Percentiles rank a stretch among this genome's conserved stretches.
Conservation (phyloP, 2,888 invertebrate genomes). For the Agonopterix subpropinquella region DNA sequence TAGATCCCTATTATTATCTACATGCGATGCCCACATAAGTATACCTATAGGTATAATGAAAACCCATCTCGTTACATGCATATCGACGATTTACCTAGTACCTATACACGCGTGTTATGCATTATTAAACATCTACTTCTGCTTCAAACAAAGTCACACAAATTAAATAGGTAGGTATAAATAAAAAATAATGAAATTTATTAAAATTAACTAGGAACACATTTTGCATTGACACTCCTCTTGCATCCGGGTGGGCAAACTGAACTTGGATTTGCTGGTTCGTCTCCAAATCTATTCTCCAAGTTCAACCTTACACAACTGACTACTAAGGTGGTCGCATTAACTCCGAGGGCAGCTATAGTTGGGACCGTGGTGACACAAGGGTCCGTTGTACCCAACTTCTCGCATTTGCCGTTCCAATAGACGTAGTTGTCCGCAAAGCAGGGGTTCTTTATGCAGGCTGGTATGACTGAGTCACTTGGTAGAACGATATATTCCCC, state of each 20-base stretch:
- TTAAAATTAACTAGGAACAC: conserved; percentile 19
- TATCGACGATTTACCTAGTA: no score
- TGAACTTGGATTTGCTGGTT: neutral
- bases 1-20: no score
- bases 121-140: no score
- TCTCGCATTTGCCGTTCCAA: conserved; percentile 65
- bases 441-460: conserved; percentile 79
- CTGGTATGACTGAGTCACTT: conserved; percentile 66
- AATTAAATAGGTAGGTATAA: neutral
- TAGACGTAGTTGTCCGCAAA: conserved; percentile 58
- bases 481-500: conserved; percentile 75
- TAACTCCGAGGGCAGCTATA: conserved; percentile 72
- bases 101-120: no score
- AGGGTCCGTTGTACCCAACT: conserved; percentile 42
- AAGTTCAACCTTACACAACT: conserved; percentile 66
- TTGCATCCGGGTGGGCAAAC: conserved; percentile 49
- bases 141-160: neutral
- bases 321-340: conserved; percentile 74
- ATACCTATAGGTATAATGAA: no score
- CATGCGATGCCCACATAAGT: no score
- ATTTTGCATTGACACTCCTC: conserved; percentile 39
- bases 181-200: neutral
- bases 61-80: no score
- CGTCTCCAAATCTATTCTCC: conserved; percentile 38
- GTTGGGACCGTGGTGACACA: conserved; percentile 47